Evolutionary conservation across 1,140 invertebrate species (phyloP), one percentile per base, ranked within the genome.

Genomic region (Drosophila murphyi): DNA sequence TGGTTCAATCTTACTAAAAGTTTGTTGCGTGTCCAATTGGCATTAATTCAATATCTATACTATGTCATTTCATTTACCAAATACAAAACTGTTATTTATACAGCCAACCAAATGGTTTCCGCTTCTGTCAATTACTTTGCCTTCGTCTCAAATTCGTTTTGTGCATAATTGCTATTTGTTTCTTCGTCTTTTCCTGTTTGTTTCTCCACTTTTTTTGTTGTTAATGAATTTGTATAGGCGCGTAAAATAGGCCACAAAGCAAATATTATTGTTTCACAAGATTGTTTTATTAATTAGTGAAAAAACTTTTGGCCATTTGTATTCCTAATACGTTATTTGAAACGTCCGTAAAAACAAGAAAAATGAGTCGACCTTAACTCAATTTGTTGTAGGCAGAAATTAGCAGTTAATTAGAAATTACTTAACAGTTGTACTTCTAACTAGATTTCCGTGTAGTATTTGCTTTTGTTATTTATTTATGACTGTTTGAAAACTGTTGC

Each of bases 81-180:
- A 87, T 73, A 86, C 71, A 87, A 86, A 87, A 82, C 82, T 64
- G 73, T 88, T 80, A 71, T 82, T 87, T 87, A 82, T 88, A 60
- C 82, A 20, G 83, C 74, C 55, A 10, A 7, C 29, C 34, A 57
- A 48, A 56, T 50, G 47, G 73, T 81, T 76, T 76, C 59, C 69
- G 45, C 35, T 51, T 69, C 65, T 68, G 72, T 65, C 48, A 48
- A 54, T 70, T 37, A 29, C 50, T 63, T 78, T 65, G 71, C 8
- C 56, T 29, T 47, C 41, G 48, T 34, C 29, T 8, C 28, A 48
- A 47, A 65, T 62, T 67, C 56, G 50, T 37, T 71, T 45, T 59
- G 29, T 37, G 59, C 20, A 35, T 70, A 59, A 39, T 80, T 45
- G 62, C 59, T 35, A 35, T 43, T 52, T 31, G 20, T 60, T 41